Percentiles rank a stretch among this genome's conserved stretches.
phyloP scores from a whole-genome alignment of 2,888 invertebrate genomes.

The Camptogramma bilineatum region DNA sequence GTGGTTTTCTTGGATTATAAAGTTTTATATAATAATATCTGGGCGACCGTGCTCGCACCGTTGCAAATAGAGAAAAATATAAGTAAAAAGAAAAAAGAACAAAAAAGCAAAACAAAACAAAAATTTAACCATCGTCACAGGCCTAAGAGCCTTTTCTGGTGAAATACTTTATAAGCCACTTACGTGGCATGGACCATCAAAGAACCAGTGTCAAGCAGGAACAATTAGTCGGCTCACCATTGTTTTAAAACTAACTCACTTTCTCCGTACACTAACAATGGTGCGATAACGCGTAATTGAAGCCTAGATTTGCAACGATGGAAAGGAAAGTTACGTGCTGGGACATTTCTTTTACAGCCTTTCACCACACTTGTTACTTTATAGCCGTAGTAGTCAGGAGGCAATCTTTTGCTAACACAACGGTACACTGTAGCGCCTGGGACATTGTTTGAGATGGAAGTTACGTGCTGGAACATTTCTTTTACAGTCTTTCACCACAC shows the following conservation, averaged over 20 bases:
- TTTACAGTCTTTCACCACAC: not conserved
- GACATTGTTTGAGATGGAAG: constrained; percentile 8
- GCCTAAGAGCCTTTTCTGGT: too few species aligned
- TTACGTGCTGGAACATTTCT: not conserved
- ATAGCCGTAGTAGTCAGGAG: too few species aligned
- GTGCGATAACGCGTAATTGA: constrained; percentile 8
- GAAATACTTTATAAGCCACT: too few species aligned
- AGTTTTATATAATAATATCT: too few species aligned
- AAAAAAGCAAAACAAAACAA: too few species aligned
- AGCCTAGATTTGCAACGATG: constrained; percentile 9
- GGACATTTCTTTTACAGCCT: not conserved
- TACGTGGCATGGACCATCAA: not conserved
- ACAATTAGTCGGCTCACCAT: not conserved
- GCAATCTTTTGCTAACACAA: too few species aligned
- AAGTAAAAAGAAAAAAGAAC: too few species aligned
- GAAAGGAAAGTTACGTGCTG: constrained; percentile 6
- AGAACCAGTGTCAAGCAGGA: not conserved
- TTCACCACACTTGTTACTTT: not conserved
- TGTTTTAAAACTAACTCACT: constrained; percentile 11
- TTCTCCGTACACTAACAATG: constrained; percentile 13
- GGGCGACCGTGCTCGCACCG: too few species aligned
- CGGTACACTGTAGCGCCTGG: too few species aligned
- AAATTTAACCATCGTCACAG: too few species aligned
- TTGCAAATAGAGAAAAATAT: too few species aligned
- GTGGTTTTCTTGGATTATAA: too few species aligned